phyloP scores from a whole-genome alignment of 1,140 invertebrate genomes.

The Lasioglossum baleicum region DNA sequence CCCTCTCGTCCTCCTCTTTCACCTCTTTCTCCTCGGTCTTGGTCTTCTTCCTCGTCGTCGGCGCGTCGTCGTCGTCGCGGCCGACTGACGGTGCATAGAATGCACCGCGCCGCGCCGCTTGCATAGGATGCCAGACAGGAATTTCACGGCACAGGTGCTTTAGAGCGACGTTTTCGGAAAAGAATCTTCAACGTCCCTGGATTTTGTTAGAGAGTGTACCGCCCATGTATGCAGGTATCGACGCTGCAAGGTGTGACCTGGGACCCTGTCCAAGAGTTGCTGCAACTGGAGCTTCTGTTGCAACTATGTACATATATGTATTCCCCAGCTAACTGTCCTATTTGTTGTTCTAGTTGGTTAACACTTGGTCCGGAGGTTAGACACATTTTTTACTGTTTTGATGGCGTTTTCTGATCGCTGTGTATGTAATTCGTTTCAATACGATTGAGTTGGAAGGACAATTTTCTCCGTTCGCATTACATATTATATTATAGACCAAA shows the following conservation, averaged over 20 bases:
- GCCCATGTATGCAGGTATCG: constrained; percentile 10
- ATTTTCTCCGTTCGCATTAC: too few relatives aligned
- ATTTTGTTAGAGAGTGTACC: constrained; percentile 13
- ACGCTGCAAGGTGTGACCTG: neutral
- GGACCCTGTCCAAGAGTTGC: neutral
- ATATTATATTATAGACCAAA: too few relatives aligned
- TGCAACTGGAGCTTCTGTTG: neutral
- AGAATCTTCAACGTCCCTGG: neutral
- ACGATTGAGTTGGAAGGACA: too few relatives aligned
- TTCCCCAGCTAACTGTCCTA: neutral
- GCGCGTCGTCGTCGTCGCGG: constrained; percentile 10
- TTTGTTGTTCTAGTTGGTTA: too few relatives aligned
- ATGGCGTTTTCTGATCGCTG: too few relatives aligned
- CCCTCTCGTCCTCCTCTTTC: too few relatives aligned
- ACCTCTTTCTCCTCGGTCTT: neutral
- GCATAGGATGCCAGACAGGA: constrained; percentile 33
- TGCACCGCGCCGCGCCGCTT: neutral
- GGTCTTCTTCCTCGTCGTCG: neutral
- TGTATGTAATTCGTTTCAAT: too few relatives aligned
- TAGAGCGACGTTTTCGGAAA: constrained; percentile 35
- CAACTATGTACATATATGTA: too few relatives aligned
- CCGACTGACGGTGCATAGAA: neutral
- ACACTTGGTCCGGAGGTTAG: too few relatives aligned
- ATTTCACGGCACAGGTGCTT: constrained; percentile 44
- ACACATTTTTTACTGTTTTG: too few relatives aligned